phyloP scores from a whole-genome alignment of 2,113 vertebrate genomes.

The Lepidiolamprologus cunningtoni region DNA sequence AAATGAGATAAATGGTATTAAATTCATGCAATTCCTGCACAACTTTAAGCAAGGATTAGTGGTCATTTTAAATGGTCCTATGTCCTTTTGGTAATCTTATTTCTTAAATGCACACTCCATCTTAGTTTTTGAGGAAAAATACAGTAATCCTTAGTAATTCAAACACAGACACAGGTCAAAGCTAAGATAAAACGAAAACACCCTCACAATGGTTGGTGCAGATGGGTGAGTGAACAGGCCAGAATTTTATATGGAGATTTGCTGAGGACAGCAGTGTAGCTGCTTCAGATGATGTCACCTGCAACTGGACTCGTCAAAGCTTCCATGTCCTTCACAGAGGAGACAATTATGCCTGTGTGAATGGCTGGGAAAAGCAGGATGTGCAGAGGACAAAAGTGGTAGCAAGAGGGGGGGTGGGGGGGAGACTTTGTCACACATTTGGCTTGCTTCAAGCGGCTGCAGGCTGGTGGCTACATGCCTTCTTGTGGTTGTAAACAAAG shows the following conservation, averaged over 20 bases:
- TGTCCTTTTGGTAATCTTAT: background rate
- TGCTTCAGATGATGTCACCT: slow-evolving; percentile 10
- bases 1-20: background rate
- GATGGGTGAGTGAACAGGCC: background rate
- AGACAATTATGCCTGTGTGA: background rate
- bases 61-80: background rate
- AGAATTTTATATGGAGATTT: background rate
- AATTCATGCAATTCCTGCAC: background rate
- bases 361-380: background rate
- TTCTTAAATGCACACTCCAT: background rate
- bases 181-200: background rate
- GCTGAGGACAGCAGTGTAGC: slow-evolving; percentile 19
- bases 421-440: background rate
- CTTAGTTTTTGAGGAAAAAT: background rate
- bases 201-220: background rate
- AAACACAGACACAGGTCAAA: background rate
- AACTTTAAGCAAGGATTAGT: background rate
- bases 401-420: background rate
- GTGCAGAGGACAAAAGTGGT: background rate
- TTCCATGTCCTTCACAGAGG: background rate
- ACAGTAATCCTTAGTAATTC: background rate
- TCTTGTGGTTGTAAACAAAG: background rate
- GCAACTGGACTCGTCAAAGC: background rate
- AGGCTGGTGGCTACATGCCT: background rate
- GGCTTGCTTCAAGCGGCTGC: background rate